Conservation (phyloP, 2,888 invertebrate genomes). For the Automeris io region DNA sequence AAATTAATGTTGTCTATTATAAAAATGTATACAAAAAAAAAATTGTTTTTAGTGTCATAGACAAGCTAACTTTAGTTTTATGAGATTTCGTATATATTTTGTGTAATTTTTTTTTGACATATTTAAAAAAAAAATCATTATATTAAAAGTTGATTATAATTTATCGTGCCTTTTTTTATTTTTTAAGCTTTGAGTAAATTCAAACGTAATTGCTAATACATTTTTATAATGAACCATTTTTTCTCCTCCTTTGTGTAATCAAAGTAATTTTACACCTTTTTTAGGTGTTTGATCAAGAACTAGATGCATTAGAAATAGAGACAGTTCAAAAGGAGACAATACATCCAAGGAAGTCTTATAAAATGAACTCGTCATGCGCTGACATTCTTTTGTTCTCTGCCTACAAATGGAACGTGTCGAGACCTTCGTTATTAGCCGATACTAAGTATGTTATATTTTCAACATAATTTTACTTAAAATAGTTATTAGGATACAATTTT, state of each 20-base stretch:
- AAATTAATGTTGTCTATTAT: no score
- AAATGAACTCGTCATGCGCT: constrained; percentile 99
- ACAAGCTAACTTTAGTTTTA: no score
- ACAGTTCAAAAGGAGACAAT: constrained; percentile 99
- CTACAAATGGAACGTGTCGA: constrained; percentile 99
- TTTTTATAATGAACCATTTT: background rate
- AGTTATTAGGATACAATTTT: background rate
- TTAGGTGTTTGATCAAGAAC: constrained; percentile 97
- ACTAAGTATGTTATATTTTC: constrained; percentile 88
- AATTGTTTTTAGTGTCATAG: no score
- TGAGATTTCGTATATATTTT: no score
- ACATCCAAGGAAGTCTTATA: constrained; percentile 99
- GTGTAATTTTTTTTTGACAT: no score
- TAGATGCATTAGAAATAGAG: constrained; percentile 99
- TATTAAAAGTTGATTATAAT: no score
- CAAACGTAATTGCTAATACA: no score
- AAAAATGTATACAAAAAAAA: no score
- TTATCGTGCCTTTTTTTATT: no score
- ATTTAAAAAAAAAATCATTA: no score
- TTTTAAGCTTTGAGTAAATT: no score
- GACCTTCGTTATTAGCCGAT: constrained; percentile 97
- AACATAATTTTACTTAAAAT: no score
- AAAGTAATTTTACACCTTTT: constrained; percentile 8
- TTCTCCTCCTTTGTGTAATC: background rate
- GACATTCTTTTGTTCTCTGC: constrained; percentile 99